These are phyloP conservation scores for Malurus leucopterus DNA, from an alignment of 2,797 vertebrate species.

Conservation along the genomic window DNA sequence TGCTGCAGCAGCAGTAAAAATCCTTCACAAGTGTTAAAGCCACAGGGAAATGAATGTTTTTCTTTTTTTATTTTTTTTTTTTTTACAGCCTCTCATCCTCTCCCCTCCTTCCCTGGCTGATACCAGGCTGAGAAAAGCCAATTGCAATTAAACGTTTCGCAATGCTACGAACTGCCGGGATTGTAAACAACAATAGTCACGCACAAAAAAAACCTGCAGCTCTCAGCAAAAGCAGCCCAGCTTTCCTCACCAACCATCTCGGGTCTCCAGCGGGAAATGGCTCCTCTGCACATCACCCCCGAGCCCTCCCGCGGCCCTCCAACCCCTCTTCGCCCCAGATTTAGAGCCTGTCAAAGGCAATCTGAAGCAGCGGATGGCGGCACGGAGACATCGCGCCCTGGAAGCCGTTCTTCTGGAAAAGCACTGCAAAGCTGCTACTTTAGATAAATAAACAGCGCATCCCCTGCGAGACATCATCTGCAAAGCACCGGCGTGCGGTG, in stretches of 20 bases:
- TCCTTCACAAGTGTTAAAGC: neutral
- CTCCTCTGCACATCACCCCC: neutral
- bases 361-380: neutral
- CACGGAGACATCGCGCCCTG: neutral
- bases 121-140: neutral
- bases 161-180: neutral
- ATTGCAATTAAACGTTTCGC: neutral
- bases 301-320: neutral
- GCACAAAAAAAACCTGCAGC: neutral
- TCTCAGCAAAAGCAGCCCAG: conserved; percentile 23
- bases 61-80: neutral
- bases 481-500: conserved; percentile 3
- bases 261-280: neutral
- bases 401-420: conserved; percentile 19
- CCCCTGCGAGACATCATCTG: conserved; percentile 19
- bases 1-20: neutral
- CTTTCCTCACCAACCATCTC: neutral
- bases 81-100: neutral
- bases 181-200: neutral
- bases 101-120: neutral
- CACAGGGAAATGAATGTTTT: neutral
- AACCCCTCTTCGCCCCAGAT: conserved; percentile 18
- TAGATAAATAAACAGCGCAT: conserved; percentile 32
- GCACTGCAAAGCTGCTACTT: conserved; percentile 24
- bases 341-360: conserved; percentile 22